Evolutionary conservation across 2,888 invertebrate species (phyloP), one percentile per base, ranked within the genome.

Genomic region (Cheilosia variabilis): DNA sequence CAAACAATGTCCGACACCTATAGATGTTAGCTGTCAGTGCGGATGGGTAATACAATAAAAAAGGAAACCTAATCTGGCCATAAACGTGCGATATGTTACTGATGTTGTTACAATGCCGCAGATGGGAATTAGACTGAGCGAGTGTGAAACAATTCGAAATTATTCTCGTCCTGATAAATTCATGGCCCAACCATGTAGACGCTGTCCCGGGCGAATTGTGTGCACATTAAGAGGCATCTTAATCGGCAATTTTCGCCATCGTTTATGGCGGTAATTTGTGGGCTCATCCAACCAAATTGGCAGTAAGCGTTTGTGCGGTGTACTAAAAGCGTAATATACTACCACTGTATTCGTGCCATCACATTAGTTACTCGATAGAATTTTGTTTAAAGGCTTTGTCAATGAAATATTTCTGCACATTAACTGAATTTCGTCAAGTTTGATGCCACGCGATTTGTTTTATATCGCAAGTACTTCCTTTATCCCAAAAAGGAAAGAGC

Each of bases 91-190:
- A 60, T 24, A 37, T 60, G 50, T 71, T 71, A 58, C 65, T 52
- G 31, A n/a, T 45, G 45, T 34, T 55, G 19, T 31, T 31, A 24
- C 1, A 9, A 31, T 22, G 19, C 4, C 34, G 58, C 47, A 47
- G 47, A 19, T 37, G 47, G 22, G 34, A 58, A 37, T 71, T 45
- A 57, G 24, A 47, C 57, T 24, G 9, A 7, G 7, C 4, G 22
- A 57, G 34, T 7, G 19, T 9, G 43, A 31, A 24, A 52, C 34
- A 47, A 15, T n/a, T 27, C 37, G 50, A 37, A 53, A 43, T 43
- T 62, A 62, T 72, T 72, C 41, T 52, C 62, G 19, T 62, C 22
- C n/a, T 52, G 62, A 72, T 72, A 72, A 43, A 52, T 53, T 31
- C 27, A 62, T 62, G 22, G 43, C n/a, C 60, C 62, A 47, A 47